Base-by-base conservation (phyloP, 1,140 invertebrate species). In the Ptiloglossa arizonensis region DNA sequence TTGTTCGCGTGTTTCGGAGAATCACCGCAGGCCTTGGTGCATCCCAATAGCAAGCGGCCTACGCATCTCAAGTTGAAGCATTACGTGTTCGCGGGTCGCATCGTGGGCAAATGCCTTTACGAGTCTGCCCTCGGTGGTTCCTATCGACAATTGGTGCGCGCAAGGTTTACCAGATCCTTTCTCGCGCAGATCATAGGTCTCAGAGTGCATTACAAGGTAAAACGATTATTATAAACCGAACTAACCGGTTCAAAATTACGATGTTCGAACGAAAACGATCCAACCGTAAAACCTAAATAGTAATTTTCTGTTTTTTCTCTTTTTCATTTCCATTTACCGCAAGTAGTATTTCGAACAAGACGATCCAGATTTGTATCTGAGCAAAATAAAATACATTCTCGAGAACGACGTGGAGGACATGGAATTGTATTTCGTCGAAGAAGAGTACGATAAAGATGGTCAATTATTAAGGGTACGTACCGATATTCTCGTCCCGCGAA, bases 61-160 rank as follows among this genome's bases (percentile, higher is more conserved):
- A 66, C 94, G 11, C 94, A 96, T 89, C 90, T 97, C 6, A 98
- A 98, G 91, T 86, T 98, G 57, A 97, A 98, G 87, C 96, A 98
- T 90, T 98, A 96, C 91, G 97, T 98, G 93, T 97, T 98, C 91
- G 97, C 98, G 46, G 98, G 98, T 38, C 96, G 97, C 91, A 95
- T 99, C 81, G 97, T 98, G n/a, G 98, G 97, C 59, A 98, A 98
- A 92, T 97, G 97, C 93, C 92, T 98, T 71, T 98, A 98, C 89
- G 98, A 99, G 92, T 97, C 97, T 59, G 96, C 97, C 15, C 93
- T 98, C 19, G 97, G 97, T 6, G 96, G 97, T 32, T 95, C 95
- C 15, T 98, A 98, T 93, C 93, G 97, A 4, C 97, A 98, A 91
- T 92, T 98, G 71, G 97, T 99, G 19, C 95, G 97, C 73, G 98